Base-by-base conservation (phyloP, 2,797 vertebrate species). In the Sebastes hopkinsi region DNA sequence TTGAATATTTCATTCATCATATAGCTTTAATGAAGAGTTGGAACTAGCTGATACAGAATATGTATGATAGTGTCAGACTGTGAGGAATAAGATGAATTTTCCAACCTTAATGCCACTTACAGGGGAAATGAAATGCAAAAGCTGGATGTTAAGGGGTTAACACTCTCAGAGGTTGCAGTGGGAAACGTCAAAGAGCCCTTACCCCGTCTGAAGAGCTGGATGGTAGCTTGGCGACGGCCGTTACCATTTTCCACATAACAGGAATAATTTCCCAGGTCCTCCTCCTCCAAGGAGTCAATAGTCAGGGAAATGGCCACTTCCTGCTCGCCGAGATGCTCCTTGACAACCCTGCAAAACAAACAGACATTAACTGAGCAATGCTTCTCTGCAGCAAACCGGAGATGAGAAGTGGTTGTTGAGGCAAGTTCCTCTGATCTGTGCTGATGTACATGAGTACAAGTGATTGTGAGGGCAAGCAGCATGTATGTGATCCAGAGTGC, bases 171-270 rank as follows among this genome's bases (percentile, higher is more conserved):
- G 20, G 58, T 23, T 20, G 20, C 20, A 54, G 18, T 18, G 54
- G 20, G 60, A 78, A 67, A 62, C 5, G 64, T 56, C 50, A 70
- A 65, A 46, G 58, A 61, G 75, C 67, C 7, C 92, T 97, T 96
- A 99, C 99, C 98, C 82, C 96, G 95, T 92, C 97, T 97, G 92
- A 97, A 97, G 75, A 99, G 96, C 90, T 99, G 97, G 90, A 99
- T 93, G 70, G 96, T 99, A 88, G 98, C 98, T 22, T 99, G 97
- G 22, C 97, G 96, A 75, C 98, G 97, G 50, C 99, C 98, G 6
- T 98, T 97, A 79, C 97, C 97, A 76, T 99, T 99, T 94, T 99
- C 99, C 3, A 99, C 98, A 3, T 98, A 99, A 86, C 99, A 99
- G 2, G 99, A 99, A 88, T 99, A 99, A 94, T 99, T 99, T 74